Evolutionary conservation across 2,113 vertebrate genomes (phyloP).

Genomic region (Laticauda colubrina): DNA sequence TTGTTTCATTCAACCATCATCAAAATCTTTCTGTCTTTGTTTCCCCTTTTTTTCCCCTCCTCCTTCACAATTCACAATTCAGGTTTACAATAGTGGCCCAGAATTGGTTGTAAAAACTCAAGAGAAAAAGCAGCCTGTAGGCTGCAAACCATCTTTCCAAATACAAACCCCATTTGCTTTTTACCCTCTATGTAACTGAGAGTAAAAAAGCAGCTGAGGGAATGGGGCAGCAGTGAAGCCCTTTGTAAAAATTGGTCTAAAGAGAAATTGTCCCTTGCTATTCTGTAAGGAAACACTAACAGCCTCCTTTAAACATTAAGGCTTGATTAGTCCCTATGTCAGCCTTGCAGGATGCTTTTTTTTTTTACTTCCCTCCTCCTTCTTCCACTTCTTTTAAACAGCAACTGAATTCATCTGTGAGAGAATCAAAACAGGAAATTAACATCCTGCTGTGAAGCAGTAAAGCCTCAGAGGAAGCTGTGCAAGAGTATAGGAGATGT

Average conservation of each 20-base stretch:
- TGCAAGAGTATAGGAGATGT: slow-evolving; percentile 47
- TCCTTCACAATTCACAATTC: slow-evolving; percentile 16
- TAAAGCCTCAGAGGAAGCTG: slow-evolving; percentile 65
- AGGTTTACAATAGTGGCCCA: background rate
- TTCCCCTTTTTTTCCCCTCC: background rate
- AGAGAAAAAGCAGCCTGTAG: background rate
- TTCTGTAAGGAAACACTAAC: slow-evolving; percentile 53
- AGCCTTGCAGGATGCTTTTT: slow-evolving; percentile 44
- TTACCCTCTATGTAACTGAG: slow-evolving; percentile 54
- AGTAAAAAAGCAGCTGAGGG: slow-evolving; percentile 40
- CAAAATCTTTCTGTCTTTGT: background rate
- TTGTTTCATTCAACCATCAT: background rate
- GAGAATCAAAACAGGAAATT: slow-evolving; percentile 72
- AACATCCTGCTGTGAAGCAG: slow-evolving; percentile 62
- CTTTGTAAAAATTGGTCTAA: slow-evolving; percentile 51
- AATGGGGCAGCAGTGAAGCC: background rate
- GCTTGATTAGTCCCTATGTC: slow-evolving; percentile 64
- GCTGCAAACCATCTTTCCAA: slow-evolving; percentile 38
- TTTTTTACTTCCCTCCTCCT: slow-evolving; percentile 13
- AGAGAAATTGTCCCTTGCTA: slow-evolving; percentile 44
- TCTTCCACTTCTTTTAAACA: slow-evolving; percentile 31
- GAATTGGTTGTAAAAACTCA: background rate
- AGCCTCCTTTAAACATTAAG: slow-evolving; percentile 61
- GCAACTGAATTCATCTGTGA: slow-evolving; percentile 57
- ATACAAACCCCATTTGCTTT: slow-evolving; percentile 38